Percentiles rank a stretch among this genome's conserved stretches.
These are phyloP conservation scores for Heptranchias perlo DNA, from an alignment of 2,113 vertebrate species.

Conservation along the genomic window DNA sequence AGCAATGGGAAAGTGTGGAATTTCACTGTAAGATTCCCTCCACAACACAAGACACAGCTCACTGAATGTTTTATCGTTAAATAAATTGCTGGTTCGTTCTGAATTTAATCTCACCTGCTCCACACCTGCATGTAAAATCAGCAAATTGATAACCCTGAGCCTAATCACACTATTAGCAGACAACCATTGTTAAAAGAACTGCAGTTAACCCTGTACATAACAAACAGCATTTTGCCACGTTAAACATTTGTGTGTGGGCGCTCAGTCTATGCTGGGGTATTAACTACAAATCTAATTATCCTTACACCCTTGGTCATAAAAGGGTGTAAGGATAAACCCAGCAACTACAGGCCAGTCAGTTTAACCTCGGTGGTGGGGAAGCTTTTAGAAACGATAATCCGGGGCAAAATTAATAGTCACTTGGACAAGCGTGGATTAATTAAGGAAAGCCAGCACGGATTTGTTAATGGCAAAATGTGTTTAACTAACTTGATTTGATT, in stretches of 20 bases:
- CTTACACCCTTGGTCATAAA: too few species aligned
- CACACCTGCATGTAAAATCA: not conserved
- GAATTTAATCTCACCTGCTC: not conserved
- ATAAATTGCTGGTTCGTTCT: not conserved
- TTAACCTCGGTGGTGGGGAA: too few species aligned
- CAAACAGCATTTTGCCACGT: not conserved
- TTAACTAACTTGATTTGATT: too few species aligned
- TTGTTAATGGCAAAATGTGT: too few species aligned
- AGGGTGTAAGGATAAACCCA: too few species aligned
- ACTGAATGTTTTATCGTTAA: not conserved
- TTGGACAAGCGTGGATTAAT: too few species aligned
- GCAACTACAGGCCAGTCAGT: too few species aligned
- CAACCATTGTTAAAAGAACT: not conserved
- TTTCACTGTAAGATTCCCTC: not conserved
- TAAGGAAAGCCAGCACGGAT: too few species aligned
- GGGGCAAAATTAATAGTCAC: too few species aligned
- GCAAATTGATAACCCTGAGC: not conserved
- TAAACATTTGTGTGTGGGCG: not conserved
- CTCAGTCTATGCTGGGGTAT: too few species aligned
- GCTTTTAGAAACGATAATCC: too few species aligned
- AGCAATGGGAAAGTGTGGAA: not conserved
- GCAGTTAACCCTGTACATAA: not conserved
- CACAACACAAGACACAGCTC: not conserved
- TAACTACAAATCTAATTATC: too few species aligned
- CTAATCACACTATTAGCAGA: not conserved